A percentile compares a stretch with the other conserved stretches of the same genome.
phyloP scores from a whole-genome alignment of 2,888 invertebrate genomes.

The Alsophila aescularia region DNA sequence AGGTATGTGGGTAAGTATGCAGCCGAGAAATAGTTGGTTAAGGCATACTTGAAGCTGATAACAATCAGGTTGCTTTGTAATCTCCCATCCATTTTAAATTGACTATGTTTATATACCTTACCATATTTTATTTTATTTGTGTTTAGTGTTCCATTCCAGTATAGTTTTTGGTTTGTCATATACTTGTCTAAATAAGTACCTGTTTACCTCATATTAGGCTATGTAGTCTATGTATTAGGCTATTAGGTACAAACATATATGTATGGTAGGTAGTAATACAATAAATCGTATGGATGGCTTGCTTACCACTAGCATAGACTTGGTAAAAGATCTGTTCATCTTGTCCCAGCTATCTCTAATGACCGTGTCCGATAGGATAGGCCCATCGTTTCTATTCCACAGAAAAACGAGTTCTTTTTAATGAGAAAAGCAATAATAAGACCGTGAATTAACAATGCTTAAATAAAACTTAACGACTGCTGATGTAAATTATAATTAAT shows the following conservation, averaged over 20 bases:
- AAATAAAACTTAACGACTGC: slow-evolving; percentile 17
- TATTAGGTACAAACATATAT: no score
- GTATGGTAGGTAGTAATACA: no score
- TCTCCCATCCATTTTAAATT: slow-evolving; percentile 15
- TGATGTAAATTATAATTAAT: slow-evolving; percentile 27
- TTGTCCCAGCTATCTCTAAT: no score
- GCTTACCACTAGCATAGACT: no score
- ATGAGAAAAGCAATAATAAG: not conserved
- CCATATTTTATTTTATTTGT: not conserved
- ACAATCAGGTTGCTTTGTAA: slow-evolving; percentile 25
- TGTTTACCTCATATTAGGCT: no score
- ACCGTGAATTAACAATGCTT: slow-evolving; percentile 12
- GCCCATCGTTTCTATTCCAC: not conserved
- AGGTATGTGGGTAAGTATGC: slow-evolving; percentile 34
- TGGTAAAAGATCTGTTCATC: no score
- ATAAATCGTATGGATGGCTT: no score
- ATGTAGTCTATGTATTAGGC: no score
- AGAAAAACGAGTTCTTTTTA: not conserved
- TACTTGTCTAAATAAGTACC: no score
- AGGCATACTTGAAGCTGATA: slow-evolving; percentile 32
- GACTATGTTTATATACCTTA: not conserved
- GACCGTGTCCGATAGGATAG: no score
- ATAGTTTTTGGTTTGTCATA: not conserved
- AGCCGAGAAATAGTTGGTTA: slow-evolving; percentile 35
- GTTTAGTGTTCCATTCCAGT: not conserved